Percentiles rank a stretch among this genome's conserved stretches.
Conservation (phyloP, 1,140 invertebrate genomes). For the Meloidogyne floridensis region DNA sequence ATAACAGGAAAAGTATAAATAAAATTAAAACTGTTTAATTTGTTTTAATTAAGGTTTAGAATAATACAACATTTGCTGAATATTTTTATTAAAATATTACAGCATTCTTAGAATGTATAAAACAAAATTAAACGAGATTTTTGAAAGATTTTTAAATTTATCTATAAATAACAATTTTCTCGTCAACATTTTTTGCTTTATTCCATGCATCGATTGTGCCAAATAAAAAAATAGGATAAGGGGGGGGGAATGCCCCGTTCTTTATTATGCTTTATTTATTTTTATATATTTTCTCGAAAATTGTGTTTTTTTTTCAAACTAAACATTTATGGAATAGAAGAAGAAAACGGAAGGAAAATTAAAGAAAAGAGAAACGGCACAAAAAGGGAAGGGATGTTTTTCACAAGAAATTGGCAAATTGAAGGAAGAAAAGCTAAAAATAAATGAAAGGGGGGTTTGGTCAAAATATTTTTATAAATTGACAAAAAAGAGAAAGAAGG, state of each 20-base stretch:
- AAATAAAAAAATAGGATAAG: too few relatives aligned
- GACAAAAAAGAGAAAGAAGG: neutral
- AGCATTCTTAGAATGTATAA: neutral
- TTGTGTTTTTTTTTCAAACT: neutral
- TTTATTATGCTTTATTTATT: neutral
- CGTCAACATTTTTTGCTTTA: neutral
- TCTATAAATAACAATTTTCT: neutral
- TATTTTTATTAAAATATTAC: neutral
- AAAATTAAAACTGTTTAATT: too few relatives aligned
- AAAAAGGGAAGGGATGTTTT: neutral
- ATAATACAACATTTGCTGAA: too few relatives aligned
- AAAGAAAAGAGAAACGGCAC: neutral
- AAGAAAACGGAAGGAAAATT: neutral
- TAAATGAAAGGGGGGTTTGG: neutral
- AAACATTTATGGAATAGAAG: neutral
- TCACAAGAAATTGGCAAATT: conserved; percentile 4
- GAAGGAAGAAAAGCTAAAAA: neutral
- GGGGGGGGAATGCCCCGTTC: neutral
- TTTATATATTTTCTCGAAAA: neutral
- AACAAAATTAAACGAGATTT: neutral
- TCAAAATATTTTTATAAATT: neutral
- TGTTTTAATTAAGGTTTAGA: too few relatives aligned
- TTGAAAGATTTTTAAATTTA: neutral
- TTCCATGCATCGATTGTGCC: neutral
- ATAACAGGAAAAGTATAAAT: too few relatives aligned